These are phyloP conservation scores for Corydoras sp. DNA, from an alignment of 2,113 vertebrate genomes.

Conservation along the genomic window DNA sequence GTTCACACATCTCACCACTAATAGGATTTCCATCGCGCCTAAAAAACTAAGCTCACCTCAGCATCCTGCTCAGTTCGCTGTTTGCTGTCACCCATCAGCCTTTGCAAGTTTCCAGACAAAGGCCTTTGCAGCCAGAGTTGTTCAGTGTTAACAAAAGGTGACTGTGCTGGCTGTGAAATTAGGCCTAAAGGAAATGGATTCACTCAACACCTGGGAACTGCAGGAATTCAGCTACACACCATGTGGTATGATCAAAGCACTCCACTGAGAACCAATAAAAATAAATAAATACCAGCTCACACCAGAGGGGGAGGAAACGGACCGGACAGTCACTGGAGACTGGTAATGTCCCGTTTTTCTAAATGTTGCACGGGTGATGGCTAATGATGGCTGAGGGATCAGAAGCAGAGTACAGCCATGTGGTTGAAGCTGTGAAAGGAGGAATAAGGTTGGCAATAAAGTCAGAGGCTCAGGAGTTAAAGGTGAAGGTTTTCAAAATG, in stretches of 20 bases:
- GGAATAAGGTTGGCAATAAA: not conserved
- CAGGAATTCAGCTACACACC: slow-evolving; percentile 36
- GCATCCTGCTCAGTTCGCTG: not conserved
- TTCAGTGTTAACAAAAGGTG: slow-evolving; percentile 44
- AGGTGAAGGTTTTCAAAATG: not conserved
- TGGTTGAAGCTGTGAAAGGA: not conserved
- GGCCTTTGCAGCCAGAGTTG: slow-evolving; percentile 10
- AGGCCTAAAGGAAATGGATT: slow-evolving; percentile 47
- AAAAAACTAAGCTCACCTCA: not conserved
- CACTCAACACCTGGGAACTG: slow-evolving; percentile 49
- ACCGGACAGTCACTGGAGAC: slow-evolving; percentile 10
- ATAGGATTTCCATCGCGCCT: not conserved
- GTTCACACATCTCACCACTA: not conserved
- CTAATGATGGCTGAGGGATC: not conserved
- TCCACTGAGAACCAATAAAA: slow-evolving; percentile 46
- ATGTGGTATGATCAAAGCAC: slow-evolving; percentile 46
- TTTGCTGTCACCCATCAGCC: slow-evolving; percentile 16
- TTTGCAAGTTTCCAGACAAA: slow-evolving; percentile 11
- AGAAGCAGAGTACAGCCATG: slow-evolving; percentile 19
- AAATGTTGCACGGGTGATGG: slow-evolving; percentile 11
- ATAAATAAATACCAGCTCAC: slow-evolving; percentile 50
- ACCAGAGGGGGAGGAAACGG: slow-evolving; percentile 29
- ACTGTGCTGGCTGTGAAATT: slow-evolving; percentile 44
- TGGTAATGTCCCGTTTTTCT: slow-evolving; percentile 4
- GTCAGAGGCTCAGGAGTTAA: not conserved